Evolutionary conservation across 2,113 vertebrate species (phyloP).

Genomic region (Mormoops blainvillei): DNA sequence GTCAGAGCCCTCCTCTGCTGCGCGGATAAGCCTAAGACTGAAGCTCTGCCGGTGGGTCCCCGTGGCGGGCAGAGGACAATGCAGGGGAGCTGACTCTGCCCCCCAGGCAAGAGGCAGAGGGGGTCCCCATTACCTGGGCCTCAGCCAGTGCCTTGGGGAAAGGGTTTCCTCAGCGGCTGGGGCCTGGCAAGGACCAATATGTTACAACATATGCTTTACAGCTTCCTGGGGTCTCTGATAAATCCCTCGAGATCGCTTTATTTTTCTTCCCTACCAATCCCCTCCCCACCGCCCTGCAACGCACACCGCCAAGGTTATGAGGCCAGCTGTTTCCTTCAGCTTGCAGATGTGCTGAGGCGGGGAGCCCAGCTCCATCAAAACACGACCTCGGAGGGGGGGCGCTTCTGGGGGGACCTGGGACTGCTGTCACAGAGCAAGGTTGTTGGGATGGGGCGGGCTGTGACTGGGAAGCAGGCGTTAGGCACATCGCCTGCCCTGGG

Average conservation of each 20-base stretch:
- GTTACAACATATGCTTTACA: conserved; percentile 73
- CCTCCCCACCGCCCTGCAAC: no score
- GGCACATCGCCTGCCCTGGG: not conserved
- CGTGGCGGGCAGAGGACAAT: rapidly evolving
- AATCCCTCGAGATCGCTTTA: conserved; percentile 69
- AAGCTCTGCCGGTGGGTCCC: not conserved
- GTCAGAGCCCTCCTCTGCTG: not conserved
- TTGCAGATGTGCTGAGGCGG: conserved; percentile 20
- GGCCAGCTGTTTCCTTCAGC: conserved; percentile 66
- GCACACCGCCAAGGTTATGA: conserved; percentile 66
- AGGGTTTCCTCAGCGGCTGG: conserved; percentile 43
- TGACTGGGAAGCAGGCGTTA: no score
- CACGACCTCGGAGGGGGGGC: not conserved
- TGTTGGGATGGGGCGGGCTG: not conserved
- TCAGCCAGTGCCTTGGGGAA: not conserved
- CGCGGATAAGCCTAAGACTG: not conserved
- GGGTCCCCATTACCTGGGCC: not conserved
- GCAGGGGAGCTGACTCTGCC: rapidly evolving
- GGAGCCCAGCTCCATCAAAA: conserved; percentile 55
- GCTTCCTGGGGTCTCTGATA: conserved; percentile 59
- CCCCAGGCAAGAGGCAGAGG: not conserved
- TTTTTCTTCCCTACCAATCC: conserved; percentile 43
- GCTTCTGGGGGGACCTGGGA: not conserved
- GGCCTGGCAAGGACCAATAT: conserved; percentile 70
- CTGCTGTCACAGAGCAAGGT: no score